Evolutionary conservation across 2,797 vertebrate genomes (phyloP), one percentile per base, ranked within the genome.

Genomic region (Cottoperca gobio): DNA sequence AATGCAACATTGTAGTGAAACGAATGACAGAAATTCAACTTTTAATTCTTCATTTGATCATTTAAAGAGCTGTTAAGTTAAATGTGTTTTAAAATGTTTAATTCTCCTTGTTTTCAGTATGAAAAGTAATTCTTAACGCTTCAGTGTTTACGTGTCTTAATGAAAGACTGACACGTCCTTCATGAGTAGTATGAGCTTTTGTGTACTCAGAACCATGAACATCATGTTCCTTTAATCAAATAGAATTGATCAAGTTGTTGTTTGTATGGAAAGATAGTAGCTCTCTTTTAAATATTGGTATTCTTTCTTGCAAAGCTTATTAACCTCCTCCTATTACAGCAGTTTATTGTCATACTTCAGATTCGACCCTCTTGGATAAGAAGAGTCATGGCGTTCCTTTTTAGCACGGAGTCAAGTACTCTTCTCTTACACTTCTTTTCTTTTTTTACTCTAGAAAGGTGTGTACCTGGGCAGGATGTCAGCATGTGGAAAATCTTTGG

Each of bases 291-390:
- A 67, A 75, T 75, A 70, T 65, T 24, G 13, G 45, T 39, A 26
- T 70, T 64, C 58, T 42, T 39, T 26, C 54, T 67, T 62, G 40
- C 52, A 62, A 17, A 81, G 68, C 65, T 78, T 85, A 90, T 89
- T 87, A 88, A 87, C 83, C 73, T 81, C 76, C 81, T 85, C 45
- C 58, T 37, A 61, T 39, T 6, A 33, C 8, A 17, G 49, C 48
- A 73, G 42, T 66, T 68, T 79, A 23, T 54, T 65, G 63, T 70
- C 70, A 37, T 61, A 35, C 79, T 79, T 88, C 69, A 78, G 67
- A 67, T 57, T 37, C 35, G 21, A 84, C 86, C 64, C 73, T 78
- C 57, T 67, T 31, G 26, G 74, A 83, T 82, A 61, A 58, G 45
- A 75, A 17, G 66, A 77, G 75, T 61, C 26, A 6, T 11, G 5